Evolutionary conservation across 2,888 invertebrate genomes (phyloP).

Genomic region (Silvanus unidentatus): DNA sequence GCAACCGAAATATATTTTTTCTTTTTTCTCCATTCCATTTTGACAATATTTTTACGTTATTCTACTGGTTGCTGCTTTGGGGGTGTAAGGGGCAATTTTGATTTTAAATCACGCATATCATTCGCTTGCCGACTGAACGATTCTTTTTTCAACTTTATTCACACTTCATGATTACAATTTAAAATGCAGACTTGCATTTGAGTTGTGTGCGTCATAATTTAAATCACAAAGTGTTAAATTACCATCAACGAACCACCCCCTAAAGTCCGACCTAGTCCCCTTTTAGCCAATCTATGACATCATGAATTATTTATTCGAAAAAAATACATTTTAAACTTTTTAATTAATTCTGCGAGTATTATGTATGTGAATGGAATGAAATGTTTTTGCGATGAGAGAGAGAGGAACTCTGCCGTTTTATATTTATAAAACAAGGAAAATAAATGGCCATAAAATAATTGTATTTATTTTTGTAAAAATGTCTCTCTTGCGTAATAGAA

Average conservation of each 20-base stretch:
- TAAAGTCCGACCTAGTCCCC: background rate
- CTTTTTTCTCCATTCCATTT: too few species aligned
- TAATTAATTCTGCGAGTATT: background rate
- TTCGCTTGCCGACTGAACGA: background rate
- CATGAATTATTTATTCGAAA: constrained; percentile 1
- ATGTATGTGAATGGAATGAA: too few species aligned
- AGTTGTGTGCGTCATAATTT: background rate
- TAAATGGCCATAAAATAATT: too few species aligned
- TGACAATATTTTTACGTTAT: too few species aligned
- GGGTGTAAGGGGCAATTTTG: background rate
- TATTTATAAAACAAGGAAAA: too few species aligned
- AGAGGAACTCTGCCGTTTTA: too few species aligned
- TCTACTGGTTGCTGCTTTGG: too few species aligned
- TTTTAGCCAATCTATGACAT: background rate
- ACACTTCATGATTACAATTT: constrained; percentile 3
- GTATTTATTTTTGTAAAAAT: too few species aligned
- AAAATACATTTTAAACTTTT: constrained; percentile 1
- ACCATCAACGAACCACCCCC: background rate
- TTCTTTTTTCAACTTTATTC: background rate
- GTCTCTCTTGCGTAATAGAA: too few species aligned
- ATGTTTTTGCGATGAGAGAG: too few species aligned
- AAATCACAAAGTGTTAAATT: constrained; percentile 3
- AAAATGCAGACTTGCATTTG: constrained; percentile 2
- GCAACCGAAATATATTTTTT: too few species aligned
- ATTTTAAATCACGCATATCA: constrained; percentile 3